Evolutionary conservation across 2,797 vertebrate genomes (phyloP).

Genomic region (Cottoperca gobio): DNA sequence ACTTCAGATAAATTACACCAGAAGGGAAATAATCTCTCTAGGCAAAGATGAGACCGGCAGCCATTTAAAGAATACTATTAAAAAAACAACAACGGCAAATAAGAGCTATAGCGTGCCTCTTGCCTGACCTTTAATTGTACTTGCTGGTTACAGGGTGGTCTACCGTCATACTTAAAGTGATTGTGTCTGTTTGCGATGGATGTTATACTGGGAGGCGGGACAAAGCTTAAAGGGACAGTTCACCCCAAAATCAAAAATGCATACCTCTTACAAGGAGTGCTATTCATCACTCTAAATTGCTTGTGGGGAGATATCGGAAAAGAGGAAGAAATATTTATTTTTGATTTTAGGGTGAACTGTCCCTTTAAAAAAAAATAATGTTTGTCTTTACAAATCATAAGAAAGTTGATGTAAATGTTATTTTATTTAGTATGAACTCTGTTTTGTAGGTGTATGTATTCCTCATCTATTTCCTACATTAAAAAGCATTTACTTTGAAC

Average conservation of each 20-base stretch:
- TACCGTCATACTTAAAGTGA: not conserved
- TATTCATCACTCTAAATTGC: too few species aligned
- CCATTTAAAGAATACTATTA: not conserved
- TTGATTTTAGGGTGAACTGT: too few species aligned
- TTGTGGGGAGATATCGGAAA: too few species aligned
- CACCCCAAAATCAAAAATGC: too few species aligned
- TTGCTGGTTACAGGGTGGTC: not conserved
- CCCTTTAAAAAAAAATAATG: too few species aligned
- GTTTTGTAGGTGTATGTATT: not conserved
- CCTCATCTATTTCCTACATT: not conserved
- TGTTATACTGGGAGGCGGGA: not conserved
- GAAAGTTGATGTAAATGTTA: not conserved
- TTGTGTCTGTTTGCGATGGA: constrained; percentile 2
- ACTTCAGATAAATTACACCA: constrained; percentile 49
- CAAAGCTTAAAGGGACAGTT: not conserved
- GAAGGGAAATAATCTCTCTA: not conserved
- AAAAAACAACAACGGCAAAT: not conserved
- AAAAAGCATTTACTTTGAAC: constrained; percentile 4
- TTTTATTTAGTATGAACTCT: not conserved
- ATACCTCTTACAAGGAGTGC: too few species aligned
- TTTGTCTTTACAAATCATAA: not conserved
- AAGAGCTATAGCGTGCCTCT: not conserved
- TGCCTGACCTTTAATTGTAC: constrained; percentile 13
- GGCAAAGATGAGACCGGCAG: constrained; percentile 13
- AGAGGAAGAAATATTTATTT: too few species aligned